These are phyloP conservation scores for Parazoanthus darwini DNA, from an alignment of 92 coral and sea anemone genomes.

Conservation along the genomic window DNA sequence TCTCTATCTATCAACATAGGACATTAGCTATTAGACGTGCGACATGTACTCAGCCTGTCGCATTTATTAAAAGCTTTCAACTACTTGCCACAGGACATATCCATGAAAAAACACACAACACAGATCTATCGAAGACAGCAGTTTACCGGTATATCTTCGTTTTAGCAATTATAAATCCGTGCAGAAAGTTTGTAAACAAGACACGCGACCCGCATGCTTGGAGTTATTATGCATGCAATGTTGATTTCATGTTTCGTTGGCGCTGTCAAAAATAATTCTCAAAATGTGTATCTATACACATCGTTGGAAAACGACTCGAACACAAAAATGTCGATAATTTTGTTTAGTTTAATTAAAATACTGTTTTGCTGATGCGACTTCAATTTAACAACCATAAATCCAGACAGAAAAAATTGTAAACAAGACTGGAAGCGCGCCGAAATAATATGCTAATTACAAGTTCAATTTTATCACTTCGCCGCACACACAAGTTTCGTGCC, in stretches of 20 bases:
- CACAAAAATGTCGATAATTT: too few relatives aligned
- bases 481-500: neutral
- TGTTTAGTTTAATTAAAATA: neutral
- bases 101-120: too few relatives aligned
- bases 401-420: conserved; percentile 20
- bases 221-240: neutral
- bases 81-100: too few relatives aligned
- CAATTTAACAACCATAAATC: conserved; percentile 6
- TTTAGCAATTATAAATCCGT: too few relatives aligned
- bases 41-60: too few relatives aligned
- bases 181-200: too few relatives aligned
- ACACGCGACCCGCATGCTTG: too few relatives aligned
- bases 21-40: too few relatives aligned
- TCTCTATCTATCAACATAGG: too few relatives aligned
- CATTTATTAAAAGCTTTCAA: too few relatives aligned
- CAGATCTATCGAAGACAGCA: too few relatives aligned
- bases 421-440: conserved; percentile 4
- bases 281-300: conserved; percentile 21
- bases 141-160: too few relatives aligned
- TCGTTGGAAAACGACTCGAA: neutral
- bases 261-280: conserved; percentile 22
- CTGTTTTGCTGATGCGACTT: conserved; percentile 10
- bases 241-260: conserved; percentile 22
- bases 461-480: neutral
- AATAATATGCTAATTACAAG: conserved; percentile 13